Percentiles rank a stretch among this genome's conserved stretches.
Evolutionary conservation across 2,797 vertebrate species (phyloP).

Genomic region (Phrynocephalus vlangalii): DNA sequence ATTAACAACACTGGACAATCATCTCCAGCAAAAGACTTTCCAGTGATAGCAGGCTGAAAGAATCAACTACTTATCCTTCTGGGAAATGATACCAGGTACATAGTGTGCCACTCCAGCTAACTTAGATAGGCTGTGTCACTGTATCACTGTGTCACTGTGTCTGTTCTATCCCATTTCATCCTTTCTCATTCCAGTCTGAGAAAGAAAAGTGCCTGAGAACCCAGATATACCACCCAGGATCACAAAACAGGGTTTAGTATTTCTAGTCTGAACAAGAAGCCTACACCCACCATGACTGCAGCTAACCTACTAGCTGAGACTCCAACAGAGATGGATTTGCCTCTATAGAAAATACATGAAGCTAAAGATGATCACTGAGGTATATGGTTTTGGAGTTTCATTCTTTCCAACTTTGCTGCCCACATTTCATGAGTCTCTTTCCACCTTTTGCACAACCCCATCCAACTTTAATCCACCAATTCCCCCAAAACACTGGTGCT

Average conservation of each 20-base stretch:
- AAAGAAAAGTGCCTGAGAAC: neutral
- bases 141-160: neutral
- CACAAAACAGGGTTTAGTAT: neutral
- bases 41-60: neutral
- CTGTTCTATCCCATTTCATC: neutral
- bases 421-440: neutral
- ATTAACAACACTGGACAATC: neutral
- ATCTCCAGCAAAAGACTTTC: constrained; percentile 2
- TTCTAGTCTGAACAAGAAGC: neutral
- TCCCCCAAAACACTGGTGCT: neutral
- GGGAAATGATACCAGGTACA: neutral
- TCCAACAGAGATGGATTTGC: neutral
- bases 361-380: no score
- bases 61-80: neutral
- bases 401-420: no score
- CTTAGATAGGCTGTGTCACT: neutral
- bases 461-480: neutral
- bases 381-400: no score
- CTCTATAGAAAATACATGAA: neutral
- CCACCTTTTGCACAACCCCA: neutral
- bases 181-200: neutral
- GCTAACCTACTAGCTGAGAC: neutral
- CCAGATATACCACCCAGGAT: neutral
- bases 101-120: neutral
- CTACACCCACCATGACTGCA: neutral